Evolutionary conservation across 2,797 vertebrate species (phyloP).

Genomic region (Peromyscus eremicus): DNA sequence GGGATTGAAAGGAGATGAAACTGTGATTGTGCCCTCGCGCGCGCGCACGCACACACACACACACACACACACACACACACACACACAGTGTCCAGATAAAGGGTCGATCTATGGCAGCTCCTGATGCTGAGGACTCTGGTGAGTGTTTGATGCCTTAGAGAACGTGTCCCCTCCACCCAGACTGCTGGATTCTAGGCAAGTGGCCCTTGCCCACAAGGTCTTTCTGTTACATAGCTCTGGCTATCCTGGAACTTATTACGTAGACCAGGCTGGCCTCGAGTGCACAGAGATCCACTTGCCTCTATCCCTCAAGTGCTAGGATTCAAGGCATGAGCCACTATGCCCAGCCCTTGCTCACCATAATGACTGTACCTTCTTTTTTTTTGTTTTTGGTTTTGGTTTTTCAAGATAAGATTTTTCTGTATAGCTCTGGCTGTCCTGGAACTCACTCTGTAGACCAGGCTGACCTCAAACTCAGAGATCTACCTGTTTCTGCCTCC

Average conservation of each 20-base stretch:
- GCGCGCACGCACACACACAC: neutral
- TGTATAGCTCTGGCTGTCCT: neutral
- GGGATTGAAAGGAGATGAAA: neutral
- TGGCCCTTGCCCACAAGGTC: neutral
- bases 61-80: neutral
- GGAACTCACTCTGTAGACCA: neutral
- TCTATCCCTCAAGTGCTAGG: neutral
- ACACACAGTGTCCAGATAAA: conserved; percentile 8
- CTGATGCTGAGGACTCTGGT: neutral
- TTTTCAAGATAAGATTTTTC: neutral
- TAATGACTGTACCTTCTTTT: neutral
- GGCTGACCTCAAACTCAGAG: no score
- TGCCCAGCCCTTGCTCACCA: neutral
- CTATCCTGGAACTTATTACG: neutral
- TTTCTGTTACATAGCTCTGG: neutral
- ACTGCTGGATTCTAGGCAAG: neutral
- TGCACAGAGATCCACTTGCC: neutral
- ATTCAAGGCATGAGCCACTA: neutral
- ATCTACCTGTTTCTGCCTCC: no score
- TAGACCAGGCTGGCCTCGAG: neutral
- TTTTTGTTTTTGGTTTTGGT: neutral
- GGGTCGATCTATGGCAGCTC: neutral
- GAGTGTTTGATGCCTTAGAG: neutral
- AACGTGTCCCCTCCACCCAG: neutral
- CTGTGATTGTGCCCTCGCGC: neutral